Evolutionary conservation across 1,140 invertebrate genomes (phyloP), one percentile per base, ranked within the genome.

Genomic region (Bombyx mori): DNA sequence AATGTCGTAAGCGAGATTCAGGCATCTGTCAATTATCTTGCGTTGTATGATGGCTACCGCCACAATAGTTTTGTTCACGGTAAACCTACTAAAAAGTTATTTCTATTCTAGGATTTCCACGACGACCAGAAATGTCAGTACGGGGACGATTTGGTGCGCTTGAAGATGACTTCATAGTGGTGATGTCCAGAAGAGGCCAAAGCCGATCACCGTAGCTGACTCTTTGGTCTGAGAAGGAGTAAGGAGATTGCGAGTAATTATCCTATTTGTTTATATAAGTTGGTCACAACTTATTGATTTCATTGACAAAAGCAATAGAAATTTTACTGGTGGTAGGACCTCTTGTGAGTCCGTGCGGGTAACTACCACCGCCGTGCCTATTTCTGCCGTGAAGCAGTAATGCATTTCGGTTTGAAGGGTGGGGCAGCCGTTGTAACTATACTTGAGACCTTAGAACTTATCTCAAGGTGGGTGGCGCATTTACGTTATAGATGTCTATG

Each of bases 161-260:
- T 63, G 80, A 83, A 65, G 67, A 72, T 60, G 80, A 81, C 58
- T 81, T 79, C 69, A 75, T 77, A 58, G 71, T 63, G 51, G 74
- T 77, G 49, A 83, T 81, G 80, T 74, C 74, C 69, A 65, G 80
- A 52, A 64, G 80, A 45, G 80, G 80, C 22, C 80, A 83, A 49
- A 83, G 80, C 54, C 77, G 80, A 68, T 77, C 80, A 51, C 80
- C 80, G 64, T 81, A 81, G 78, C 72, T 62, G 50, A 42, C 59
- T 65, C 54, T 66, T 57, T 49, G 53, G 52, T 50, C 52, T 58
- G 22, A 60, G 52, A 54, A 46, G 49, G 50, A 66, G 66, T 61
- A 56, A 57, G 70, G 65, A 66, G 57, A 58, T 66, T 64, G 63
- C 69, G 60, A 78, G 79, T 82, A 54, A 66, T 69, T 73, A 57